Evolutionary conservation across 2,888 invertebrate genomes (phyloP).

Genomic region (Lasioglossum morio): DNA sequence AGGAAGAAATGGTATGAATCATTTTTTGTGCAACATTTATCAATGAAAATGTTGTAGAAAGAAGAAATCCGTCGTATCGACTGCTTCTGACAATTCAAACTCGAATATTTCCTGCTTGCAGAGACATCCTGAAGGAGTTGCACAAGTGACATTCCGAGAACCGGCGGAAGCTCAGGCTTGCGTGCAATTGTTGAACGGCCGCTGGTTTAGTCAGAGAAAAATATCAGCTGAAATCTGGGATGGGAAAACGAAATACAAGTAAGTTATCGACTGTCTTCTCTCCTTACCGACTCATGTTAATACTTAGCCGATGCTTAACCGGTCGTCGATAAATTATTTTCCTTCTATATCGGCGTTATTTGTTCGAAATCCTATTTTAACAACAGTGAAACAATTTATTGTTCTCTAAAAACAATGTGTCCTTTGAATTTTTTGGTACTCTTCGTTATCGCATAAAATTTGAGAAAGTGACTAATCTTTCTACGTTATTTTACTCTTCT

Average conservation of each 20-base stretch:
- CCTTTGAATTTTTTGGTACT: too few species aligned
- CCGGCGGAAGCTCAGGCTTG: slow-evolving; percentile 97
- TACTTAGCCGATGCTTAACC: slow-evolving; percentile 17
- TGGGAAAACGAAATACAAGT: slow-evolving; percentile 96
- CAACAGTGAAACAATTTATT: neutral
- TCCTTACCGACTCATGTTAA: slow-evolving; percentile 20
- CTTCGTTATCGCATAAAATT: neutral
- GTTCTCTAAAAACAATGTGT: neutral
- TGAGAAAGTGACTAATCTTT: neutral
- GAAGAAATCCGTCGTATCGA: neutral
- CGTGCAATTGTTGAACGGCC: slow-evolving; percentile 93
- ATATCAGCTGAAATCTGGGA: slow-evolving; percentile 97
- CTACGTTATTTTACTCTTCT: slow-evolving; percentile 4
- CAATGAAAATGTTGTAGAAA: slow-evolving; percentile 1
- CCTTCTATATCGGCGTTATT: neutral
- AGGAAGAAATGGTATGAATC: neutral
- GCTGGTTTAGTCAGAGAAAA: slow-evolving; percentile 95
- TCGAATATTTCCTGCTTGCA: slow-evolving; percentile 77
- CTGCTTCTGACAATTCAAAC: neutral
- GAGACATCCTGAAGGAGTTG: slow-evolving; percentile 97
- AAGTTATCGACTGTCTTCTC: slow-evolving; percentile 68
- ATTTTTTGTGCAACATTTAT: neutral
- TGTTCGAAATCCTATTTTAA: neutral
- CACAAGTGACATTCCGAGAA: slow-evolving; percentile 95
- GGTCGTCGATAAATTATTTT: neutral